Evolutionary conservation across 1,140 invertebrate genomes (phyloP).

Genomic region (Reticulitermes speratus): DNA sequence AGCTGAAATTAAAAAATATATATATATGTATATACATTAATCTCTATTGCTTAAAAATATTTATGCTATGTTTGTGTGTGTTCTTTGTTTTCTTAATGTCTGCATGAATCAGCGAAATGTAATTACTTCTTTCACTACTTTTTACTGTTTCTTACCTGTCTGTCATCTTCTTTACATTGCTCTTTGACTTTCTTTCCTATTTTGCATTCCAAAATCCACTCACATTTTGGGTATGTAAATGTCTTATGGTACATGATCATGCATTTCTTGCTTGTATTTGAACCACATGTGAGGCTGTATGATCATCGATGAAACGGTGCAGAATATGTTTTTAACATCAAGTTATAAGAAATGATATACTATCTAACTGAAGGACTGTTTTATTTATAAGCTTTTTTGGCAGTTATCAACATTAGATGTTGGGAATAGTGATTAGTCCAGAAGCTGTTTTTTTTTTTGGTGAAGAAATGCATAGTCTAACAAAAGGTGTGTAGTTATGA

Average conservation of each 20-base stretch:
- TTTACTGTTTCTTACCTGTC: neutral
- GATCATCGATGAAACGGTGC: no score
- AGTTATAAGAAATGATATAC: neutral
- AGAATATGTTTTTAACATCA: no score
- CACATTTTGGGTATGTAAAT: neutral
- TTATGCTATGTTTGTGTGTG: constrained; percentile 28
- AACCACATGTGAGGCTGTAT: neutral
- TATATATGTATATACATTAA: neutral
- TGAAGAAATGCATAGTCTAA: neutral
- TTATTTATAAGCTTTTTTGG: neutral
- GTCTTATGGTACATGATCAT: neutral
- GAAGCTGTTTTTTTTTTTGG: neutral
- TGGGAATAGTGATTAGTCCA: neutral
- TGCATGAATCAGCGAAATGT: neutral
- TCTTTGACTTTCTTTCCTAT: neutral
- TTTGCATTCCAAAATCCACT: neutral
- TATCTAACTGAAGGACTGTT: no score
- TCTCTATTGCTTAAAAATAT: neutral
- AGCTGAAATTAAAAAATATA: neutral
- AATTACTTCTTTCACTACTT: neutral
- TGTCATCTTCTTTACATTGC: neutral
- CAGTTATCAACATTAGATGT: neutral
- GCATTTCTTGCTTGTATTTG: neutral
- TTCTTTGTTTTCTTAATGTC: constrained; percentile 25
- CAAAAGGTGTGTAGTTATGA: neutral